Percentiles rank a stretch among this genome's conserved stretches.
phyloP scores from a whole-genome alignment of 1,140 invertebrate genomes.

The Phenacoccus solenopsis region DNA sequence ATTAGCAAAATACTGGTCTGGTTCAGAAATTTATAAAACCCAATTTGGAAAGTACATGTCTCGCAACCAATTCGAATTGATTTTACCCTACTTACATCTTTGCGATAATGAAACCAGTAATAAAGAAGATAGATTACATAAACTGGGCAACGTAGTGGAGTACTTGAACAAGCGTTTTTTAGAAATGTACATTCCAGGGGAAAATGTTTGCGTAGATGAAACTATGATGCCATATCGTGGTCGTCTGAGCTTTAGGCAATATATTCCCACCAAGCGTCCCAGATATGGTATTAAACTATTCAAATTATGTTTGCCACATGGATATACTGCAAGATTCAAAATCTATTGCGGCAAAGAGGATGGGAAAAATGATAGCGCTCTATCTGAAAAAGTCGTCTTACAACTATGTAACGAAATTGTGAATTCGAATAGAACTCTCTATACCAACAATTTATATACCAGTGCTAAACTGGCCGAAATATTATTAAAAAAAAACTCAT shows the following conservation, averaged over 20 bases:
- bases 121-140: conserved; percentile 24
- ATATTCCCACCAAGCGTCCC: conserved; percentile 33
- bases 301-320: conserved; percentile 29
- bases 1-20: background rate
- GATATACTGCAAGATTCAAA: conserved; percentile 28
- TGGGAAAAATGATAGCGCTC: conserved; percentile 15
- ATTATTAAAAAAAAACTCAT: conserved; percentile 24
- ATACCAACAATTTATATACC: conserved; percentile 23
- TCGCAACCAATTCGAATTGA: background rate
- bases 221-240: conserved; percentile 32
- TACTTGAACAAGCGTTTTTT: conserved; percentile 23
- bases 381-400: background rate
- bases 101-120: conserved; percentile 24
- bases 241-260: conserved; percentile 33
- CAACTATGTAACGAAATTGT: conserved; percentile 10
- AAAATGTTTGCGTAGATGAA: conserved; percentile 34
- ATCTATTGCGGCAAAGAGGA: conserved; percentile 27
- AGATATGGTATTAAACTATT: conserved; percentile 34
- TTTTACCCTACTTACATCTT: conserved; percentile 18
- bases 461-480: conserved; percentile 24
- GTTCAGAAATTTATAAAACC: background rate
- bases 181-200: conserved; percentile 24
- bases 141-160: conserved; percentile 24
- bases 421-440: background rate
- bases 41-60: background rate